phyloP scores from a whole-genome alignment of 2,888 invertebrate genomes.

The Clistopyga incitator region DNA sequence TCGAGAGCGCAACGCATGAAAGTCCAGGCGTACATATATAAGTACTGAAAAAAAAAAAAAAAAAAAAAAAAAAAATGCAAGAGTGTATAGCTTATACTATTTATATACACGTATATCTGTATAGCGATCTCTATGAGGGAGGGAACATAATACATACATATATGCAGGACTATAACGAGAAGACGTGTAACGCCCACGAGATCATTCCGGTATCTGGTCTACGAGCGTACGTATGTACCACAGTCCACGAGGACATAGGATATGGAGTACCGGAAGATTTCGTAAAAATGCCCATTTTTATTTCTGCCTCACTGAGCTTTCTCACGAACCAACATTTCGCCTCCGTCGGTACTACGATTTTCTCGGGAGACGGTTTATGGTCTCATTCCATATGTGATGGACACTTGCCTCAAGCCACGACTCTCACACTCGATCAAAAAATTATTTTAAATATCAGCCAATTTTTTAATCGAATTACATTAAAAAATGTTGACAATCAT shows the following conservation, averaged over 20 bases:
- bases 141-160: constrained; percentile 52
- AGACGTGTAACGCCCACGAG: constrained; percentile 75
- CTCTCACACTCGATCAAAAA: no score
- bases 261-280: constrained; percentile 29
- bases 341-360: not conserved
- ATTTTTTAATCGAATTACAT: not conserved
- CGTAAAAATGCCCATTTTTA: constrained; percentile 5
- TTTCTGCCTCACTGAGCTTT: constrained; percentile 19
- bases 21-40: constrained; percentile 31
- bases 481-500: not conserved
- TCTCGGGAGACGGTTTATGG: not conserved
- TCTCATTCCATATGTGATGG: not conserved
- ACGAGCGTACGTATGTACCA: constrained; percentile 42
- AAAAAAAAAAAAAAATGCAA: constrained; percentile 37
- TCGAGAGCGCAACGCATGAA: constrained; percentile 38
- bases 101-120: constrained; percentile 38
- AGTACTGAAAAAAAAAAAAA: constrained; percentile 30
- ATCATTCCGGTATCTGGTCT: constrained; percentile 71
- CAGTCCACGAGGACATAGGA: constrained; percentile 20
- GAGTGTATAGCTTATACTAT: not conserved
- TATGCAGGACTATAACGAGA: constrained; percentile 71
- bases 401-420: not conserved
- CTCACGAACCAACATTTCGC: constrained; percentile 19
- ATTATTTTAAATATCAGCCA: no score
- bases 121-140: constrained; percentile 56